Evolutionary conservation across 2,113 vertebrate species (phyloP), one percentile per base, ranked within the genome.

Genomic region (Geococcyx californianus): DNA sequence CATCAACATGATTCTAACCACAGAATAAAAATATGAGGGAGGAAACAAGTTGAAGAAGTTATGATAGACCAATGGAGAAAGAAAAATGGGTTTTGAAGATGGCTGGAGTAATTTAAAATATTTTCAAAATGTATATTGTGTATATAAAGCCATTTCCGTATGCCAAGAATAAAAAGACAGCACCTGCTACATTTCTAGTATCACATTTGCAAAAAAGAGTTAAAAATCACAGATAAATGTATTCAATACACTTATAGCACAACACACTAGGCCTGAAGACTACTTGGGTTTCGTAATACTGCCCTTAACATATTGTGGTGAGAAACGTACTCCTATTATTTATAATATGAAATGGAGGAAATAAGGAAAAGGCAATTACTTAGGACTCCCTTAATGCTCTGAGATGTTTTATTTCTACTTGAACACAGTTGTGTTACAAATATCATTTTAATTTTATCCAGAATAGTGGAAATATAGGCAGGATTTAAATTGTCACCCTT

Each of bases 261-360:
- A 93, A 76, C 8, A 44, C 31, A 58, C 77, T 7, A 91, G 74
- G 72, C 49, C 52, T 91, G 73, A 82, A 74, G 62, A 74, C 42
- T 63, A 70, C 40, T 34, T 1, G 28, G 9, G 19, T 87, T 82
- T 70, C 92, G 24, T 40, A 83, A 79, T 28, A 63, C 16, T 64
- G 67, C 55, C 69, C 25, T 72, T 52, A 93, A 68, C 20, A 54
- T n/a, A 79, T 0, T 63, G 69, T 56, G 60, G 60, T 75, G 58
- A 91, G 42, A 91, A 81, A 82, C 18, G 62, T 38, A 79, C 47
- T 92, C 47, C 59, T 40, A 69, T 84, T 79, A 80, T 90, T 58
- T 89, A 75, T 60, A 88, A 94, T 95, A 95, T 95, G 93, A 96
- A 96, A 94, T 95, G 97, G 95, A 97, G 96, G 95, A 97, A 95